Conservation (phyloP, 2,797 vertebrate genomes). For the Crax fasciolata region DNA sequence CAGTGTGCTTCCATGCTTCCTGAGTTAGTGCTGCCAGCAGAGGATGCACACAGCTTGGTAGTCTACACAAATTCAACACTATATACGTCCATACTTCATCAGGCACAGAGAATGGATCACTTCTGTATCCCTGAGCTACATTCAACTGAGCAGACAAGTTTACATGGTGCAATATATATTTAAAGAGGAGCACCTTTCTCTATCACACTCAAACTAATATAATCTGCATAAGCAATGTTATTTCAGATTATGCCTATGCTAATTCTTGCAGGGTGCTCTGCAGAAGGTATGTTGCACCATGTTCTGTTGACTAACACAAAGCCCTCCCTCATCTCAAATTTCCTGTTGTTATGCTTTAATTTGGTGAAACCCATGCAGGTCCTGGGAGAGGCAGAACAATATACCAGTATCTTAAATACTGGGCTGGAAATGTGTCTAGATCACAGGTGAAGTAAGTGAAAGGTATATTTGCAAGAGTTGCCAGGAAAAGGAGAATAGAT, state of each 20-base stretch:
- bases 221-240: background rate
- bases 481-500: background rate
- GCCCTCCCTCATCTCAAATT: background rate
- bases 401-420: background rate
- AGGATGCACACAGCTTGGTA: background rate
- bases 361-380: background rate
- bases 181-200: background rate
- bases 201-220: background rate
- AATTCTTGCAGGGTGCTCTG: background rate
- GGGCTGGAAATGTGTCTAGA: background rate
- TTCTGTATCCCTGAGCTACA: accelerated
- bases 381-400: background rate
- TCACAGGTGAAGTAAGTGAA: background rate
- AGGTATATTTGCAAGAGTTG: background rate
- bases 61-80: background rate
- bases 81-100: accelerated
- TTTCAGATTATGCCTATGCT: background rate
- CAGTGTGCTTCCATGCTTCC: background rate
- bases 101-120: background rate
- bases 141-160: background rate
- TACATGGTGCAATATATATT: accelerated
- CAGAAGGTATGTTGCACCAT: background rate
- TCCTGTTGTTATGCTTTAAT: background rate
- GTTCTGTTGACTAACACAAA: background rate
- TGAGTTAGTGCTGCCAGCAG: background rate